Base-by-base conservation (phyloP, 2,113 vertebrate genomes). In the Cnemophilus loriae region DNA sequence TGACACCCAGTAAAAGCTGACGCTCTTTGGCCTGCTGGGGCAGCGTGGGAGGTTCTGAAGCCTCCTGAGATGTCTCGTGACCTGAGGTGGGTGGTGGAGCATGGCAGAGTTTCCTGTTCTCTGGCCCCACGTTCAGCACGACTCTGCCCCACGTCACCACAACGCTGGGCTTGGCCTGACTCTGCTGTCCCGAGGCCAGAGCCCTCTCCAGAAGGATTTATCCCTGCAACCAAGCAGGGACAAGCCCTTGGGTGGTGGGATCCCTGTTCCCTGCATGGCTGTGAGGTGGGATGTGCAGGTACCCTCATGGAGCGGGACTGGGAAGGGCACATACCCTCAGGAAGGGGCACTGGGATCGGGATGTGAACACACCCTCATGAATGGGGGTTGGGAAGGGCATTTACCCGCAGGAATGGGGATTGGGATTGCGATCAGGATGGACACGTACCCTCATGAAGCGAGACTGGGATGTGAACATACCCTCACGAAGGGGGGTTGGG, bases 301-400 rank as follows among this genome's bases (percentile, higher is more conserved):
- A 39, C 59, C 24, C 24, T 24, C n/a, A 17, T 26, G n/a, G 22
- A 59, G 13, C 4, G 16, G 27, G 50, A 30, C 11, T 53, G 49
- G 42, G 42, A 44, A 44, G 42, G 44, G 44, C 44, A 44, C 44
- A 8, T 18, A 44, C 44, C 44, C 44, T 44, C 44, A 44, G 44
- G 44, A 44, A 19, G 17, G 17, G 44, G 18, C n/a, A n/a, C n/a
- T n/a, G 39, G 44, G 26, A 50, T 27, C 26, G 50, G 42, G 14
- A 33, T 27, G 41, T 8, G 20, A 16, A 74, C 19, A 0, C 95
- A 98, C 98, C 98, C 90, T 97, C 97, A 98, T 97, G 73, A 98
- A 99, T 65, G 28, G 1, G 39, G 37, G 8, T 7, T 41, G 30
- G 18, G 14, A 4, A 41, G 39, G 39, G 39, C 39, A 41, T 41